phyloP scores from a whole-genome alignment of 2,797 vertebrate species.

The Pseudomugil gertrudae region DNA sequence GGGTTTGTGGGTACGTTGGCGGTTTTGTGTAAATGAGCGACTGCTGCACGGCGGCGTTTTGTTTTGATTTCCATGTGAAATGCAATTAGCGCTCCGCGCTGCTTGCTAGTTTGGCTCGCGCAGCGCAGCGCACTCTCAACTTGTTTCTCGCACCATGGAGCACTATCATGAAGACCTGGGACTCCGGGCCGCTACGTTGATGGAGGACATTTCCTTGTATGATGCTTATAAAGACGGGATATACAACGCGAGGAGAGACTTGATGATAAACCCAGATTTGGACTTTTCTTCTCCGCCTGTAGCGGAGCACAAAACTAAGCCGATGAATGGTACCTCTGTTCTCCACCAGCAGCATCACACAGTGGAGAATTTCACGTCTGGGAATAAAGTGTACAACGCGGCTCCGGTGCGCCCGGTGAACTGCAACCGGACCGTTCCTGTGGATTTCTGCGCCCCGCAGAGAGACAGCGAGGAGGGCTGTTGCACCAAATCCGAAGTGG shows the following conservation, averaged over 20 bases:
- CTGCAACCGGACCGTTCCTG: constrained; percentile 77
- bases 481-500: constrained; percentile 89
- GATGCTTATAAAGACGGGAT: constrained; percentile 79
- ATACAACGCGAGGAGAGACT: constrained; percentile 74
- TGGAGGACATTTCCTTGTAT: constrained; percentile 84
- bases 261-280: constrained; percentile 78
- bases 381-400: constrained; percentile 83
- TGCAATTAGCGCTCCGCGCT: constrained; percentile 75
- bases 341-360: constrained; percentile 82
- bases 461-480: constrained; percentile 81
- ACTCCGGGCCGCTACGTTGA: constrained; percentile 79
- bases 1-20: constrained; percentile 42
- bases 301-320: constrained; percentile 76
- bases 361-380: constrained; percentile 81
- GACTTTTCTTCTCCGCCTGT: constrained; percentile 74
- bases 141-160: constrained; percentile 84
- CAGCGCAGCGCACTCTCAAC: constrained; percentile 71
- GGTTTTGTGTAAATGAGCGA: constrained; percentile 57
- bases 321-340: constrained; percentile 81
- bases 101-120: constrained; percentile 69
- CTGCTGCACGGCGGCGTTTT: constrained; percentile 73
- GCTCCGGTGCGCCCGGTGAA: constrained; percentile 81
- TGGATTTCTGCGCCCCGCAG: constrained; percentile 84
- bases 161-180: constrained; percentile 84
- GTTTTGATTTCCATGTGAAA: constrained; percentile 84